Evolutionary conservation across 2,113 vertebrate species (phyloP), one percentile per base, ranked within the genome.

Genomic region (Odontophorus gujanensis): DNA sequence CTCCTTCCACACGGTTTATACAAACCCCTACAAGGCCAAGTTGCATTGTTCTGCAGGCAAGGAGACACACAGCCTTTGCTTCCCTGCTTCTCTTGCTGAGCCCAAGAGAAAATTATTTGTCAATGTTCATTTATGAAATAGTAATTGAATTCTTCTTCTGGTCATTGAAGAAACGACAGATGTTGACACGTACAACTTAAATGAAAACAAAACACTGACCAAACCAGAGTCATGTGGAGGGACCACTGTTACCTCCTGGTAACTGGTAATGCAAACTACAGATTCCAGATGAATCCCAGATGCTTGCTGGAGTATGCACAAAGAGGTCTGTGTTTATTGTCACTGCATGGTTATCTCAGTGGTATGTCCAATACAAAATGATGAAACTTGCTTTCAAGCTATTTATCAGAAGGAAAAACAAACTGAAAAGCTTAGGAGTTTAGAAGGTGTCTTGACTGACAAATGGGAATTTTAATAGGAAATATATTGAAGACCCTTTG

Each of bases 231-330:
- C 83, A 61, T 89, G 78, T 78, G 80, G 85, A 96, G 91, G 83
- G 63, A 94, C 73, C 92, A 92, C 77, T 40, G 21, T 78, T 96
- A 89, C 81, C 81, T 96, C 87, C 85, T 93, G 51, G 40, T 40
- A 40, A 40, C 40, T 40, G 40, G 40, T 40, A 40, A 96, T 96
- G 77, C 89, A 96, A 96, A 88, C 85, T 93, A 84, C n/a, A 89
- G 87, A 75, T 75, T 94, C 73, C 75, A 95, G 94, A 97, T 97
- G 93, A 97, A 97, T 95, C 93, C 95, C 96, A 97, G 95, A 97
- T 97, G 93, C 85, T 87, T 0, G 1, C 47, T 89, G 83, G 89
- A 72, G 45, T 62, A 78, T 72, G 91, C 84, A 96, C 89, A 96
- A 93, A 96, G 81, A 81, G 16, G 72, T 74, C 76, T 80, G 69